Evolutionary conservation across 2,797 vertebrate genomes (phyloP).

Genomic region (Mastacembelus armatus): DNA sequence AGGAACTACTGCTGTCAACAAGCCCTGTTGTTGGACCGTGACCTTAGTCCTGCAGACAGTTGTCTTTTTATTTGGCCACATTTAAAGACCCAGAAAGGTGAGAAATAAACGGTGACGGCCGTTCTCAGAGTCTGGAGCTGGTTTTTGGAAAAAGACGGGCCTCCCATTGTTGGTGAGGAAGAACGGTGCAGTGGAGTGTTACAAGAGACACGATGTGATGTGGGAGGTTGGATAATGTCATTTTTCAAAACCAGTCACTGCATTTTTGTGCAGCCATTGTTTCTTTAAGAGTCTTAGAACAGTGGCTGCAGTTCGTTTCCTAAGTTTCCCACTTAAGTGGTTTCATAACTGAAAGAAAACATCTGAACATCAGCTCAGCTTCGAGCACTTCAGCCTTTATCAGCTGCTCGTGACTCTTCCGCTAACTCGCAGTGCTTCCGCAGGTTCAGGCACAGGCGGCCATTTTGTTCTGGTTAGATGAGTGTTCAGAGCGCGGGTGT

Average conservation of each 20-base stretch:
- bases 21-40: too few relatives aligned
- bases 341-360: conserved; percentile 48
- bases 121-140: too few relatives aligned
- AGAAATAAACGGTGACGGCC: too few relatives aligned
- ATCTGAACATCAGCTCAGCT: background rate
- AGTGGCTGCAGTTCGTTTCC: conserved; percentile 13
- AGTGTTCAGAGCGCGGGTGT: background rate
- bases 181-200: background rate
- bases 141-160: too few relatives aligned
- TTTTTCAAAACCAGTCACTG: background rate
- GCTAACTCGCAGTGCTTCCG: background rate
- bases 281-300: conserved; percentile 4
- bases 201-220: too few relatives aligned
- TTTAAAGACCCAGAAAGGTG: background rate
- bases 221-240: too few relatives aligned
- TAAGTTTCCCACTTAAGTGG: conserved; percentile 36
- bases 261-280: background rate
- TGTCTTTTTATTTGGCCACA: background rate
- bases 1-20: background rate
- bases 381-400: conserved; percentile 35
- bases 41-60: background rate
- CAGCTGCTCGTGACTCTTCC: conserved; percentile 33
- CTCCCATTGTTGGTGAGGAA: background rate
- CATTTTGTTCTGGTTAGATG: conserved; percentile 60
- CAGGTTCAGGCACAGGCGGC: background rate